phyloP scores from a whole-genome alignment of 2,113 vertebrate genomes.

The Eptatretus burgeri region DNA sequence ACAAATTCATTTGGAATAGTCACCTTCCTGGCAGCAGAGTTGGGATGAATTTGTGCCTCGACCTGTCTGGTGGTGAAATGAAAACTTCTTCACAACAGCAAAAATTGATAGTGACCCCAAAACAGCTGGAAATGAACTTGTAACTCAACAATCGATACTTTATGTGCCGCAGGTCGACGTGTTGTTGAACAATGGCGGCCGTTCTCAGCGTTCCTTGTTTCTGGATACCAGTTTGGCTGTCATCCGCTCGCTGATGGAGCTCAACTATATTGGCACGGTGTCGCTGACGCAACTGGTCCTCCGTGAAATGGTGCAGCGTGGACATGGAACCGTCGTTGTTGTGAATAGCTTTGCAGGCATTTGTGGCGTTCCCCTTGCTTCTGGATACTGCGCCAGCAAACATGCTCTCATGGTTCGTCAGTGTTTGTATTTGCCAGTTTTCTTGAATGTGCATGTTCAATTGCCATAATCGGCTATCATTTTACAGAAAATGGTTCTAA shows the following conservation, averaged over 20 bases:
- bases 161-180: slow-evolving; percentile 32
- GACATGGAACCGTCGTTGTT: slow-evolving; percentile 29
- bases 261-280: slow-evolving; percentile 60
- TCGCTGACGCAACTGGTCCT: slow-evolving; percentile 61
- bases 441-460: no score
- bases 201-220: slow-evolving; percentile 44
- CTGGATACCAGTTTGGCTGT: slow-evolving; percentile 41
- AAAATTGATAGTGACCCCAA: no score
- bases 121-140: no score
- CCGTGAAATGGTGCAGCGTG: slow-evolving; percentile 41
- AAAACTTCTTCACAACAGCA: no score
- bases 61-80: no score
- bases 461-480: no score
- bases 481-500: no score
- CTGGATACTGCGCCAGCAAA: slow-evolving; percentile 61
- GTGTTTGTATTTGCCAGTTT: no score
- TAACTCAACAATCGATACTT: no score
- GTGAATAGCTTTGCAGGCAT: slow-evolving; percentile 49
- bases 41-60: no score
- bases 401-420: slow-evolving; percentile 46
- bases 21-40: no score
- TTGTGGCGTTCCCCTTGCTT: slow-evolving; percentile 25
- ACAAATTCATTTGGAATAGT: no score
- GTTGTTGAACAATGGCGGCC: slow-evolving; percentile 59
- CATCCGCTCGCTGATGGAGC: slow-evolving; percentile 37